Evolutionary conservation across 2,888 invertebrate species (phyloP).

Genomic region (Drosophila pegasa): DNA sequence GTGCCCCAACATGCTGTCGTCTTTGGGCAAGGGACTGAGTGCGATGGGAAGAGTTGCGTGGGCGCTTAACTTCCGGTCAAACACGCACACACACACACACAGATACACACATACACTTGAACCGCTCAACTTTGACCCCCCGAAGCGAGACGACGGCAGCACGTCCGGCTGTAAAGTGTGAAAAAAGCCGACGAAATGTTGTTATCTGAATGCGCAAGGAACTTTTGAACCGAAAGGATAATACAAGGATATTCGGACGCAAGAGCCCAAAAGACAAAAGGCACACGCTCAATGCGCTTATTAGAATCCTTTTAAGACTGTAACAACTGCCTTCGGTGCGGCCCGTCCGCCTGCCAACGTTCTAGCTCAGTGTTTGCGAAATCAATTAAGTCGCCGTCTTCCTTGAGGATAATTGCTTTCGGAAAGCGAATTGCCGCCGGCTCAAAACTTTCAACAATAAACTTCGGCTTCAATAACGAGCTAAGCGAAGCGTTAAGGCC

Average conservation of each 20-base stretch:
- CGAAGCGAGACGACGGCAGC: conserved; percentile 33
- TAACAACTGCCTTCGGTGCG: conserved; percentile 50
- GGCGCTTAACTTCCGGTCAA: conserved; percentile 68
- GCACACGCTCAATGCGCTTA: conserved; percentile 70
- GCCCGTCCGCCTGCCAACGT: not conserved
- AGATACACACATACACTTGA: conserved; percentile 51
- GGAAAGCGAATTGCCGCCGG: conserved; percentile 60
- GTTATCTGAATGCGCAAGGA: conserved; percentile 72
- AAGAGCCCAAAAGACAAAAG: conserved; percentile 48
- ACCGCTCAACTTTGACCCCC: conserved; percentile 58
- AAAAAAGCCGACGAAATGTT: conserved; percentile 70
- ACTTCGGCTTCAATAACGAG: conserved; percentile 75
- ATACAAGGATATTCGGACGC: conserved; percentile 30
- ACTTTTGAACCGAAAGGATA: conserved; percentile 68
- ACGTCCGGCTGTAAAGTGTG: conserved; percentile 70
- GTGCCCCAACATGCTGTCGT: conserved; percentile 14
- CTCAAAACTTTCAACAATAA: conserved; percentile 71
- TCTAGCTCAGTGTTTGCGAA: conserved; percentile 48
- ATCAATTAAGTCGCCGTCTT: conserved; percentile 79
- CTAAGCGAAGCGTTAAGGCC: conserved; percentile 76
- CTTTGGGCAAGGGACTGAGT: conserved; percentile 10
- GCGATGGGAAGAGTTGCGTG: conserved; percentile 2
- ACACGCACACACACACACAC: conserved; percentile 36
- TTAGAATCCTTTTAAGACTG: conserved; percentile 76
- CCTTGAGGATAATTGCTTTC: conserved; percentile 77